A percentile compares a stretch with the other conserved stretches of the same genome.
Conservation (phyloP, 2,888 invertebrate species). For the Nemoura dubitans region DNA sequence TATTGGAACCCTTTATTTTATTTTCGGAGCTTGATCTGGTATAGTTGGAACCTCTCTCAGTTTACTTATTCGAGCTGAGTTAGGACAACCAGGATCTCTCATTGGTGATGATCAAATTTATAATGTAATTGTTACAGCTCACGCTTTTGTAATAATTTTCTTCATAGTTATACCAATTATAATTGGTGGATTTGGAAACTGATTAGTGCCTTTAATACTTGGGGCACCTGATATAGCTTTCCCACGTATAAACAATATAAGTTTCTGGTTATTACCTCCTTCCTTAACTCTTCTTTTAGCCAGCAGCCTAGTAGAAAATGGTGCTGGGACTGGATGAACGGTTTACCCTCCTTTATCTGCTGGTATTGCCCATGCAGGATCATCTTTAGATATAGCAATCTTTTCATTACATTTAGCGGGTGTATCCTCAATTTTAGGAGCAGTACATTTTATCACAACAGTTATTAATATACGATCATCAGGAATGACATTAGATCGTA, state of each 20-base stretch:
- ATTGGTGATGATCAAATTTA: not conserved
- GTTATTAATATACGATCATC: constrained; percentile 77
- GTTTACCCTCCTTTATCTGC: constrained; percentile 76
- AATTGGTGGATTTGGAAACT: not conserved
- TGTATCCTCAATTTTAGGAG: constrained; percentile 68
- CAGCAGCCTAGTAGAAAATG: constrained; percentile 73
- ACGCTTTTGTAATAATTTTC: constrained; percentile 15
- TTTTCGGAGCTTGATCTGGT: not conserved
- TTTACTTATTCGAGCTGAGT: not conserved
- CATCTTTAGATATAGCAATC: constrained; percentile 79
- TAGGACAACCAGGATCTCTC: not conserved
- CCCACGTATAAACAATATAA: not conserved
- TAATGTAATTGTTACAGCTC: not conserved
- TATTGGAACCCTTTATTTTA: constrained; percentile 56
- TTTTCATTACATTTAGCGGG: constrained; percentile 81
- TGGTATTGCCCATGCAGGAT: constrained; percentile 70
- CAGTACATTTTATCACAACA: constrained; percentile 69
- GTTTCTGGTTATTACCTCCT: constrained; percentile 68
- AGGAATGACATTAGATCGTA: not conserved
- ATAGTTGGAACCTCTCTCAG: not conserved
- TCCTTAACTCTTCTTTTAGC: constrained; percentile 71
- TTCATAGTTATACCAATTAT: not conserved
- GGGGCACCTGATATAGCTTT: constrained; percentile 65
- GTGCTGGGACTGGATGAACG: constrained; percentile 82
- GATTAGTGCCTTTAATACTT: constrained; percentile 63